Evolutionary conservation across 2,888 invertebrate genomes (phyloP).

Genomic region (Dicranocentrus wangi): DNA sequence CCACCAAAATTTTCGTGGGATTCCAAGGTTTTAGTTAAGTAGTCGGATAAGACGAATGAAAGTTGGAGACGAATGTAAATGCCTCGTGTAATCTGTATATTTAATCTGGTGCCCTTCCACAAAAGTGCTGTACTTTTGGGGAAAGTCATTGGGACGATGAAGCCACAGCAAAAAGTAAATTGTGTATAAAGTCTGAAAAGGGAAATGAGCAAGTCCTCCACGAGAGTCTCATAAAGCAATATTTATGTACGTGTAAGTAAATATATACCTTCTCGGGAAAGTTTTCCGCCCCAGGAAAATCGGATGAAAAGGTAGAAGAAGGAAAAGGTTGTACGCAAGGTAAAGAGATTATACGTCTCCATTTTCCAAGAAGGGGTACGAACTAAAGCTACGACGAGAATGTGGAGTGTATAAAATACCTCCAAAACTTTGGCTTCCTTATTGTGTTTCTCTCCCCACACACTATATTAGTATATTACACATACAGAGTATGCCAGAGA

Average conservation of each 20-base stretch:
- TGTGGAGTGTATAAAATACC: too few species aligned
- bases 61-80: conserved; percentile 16
- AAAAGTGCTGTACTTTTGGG: conserved; percentile 3
- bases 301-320: conserved; percentile 55
- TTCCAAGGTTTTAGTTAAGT: not conserved
- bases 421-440: too few species aligned
- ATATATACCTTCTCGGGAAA: conserved; percentile 29
- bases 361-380: too few species aligned
- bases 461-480: too few species aligned
- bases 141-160: not conserved
- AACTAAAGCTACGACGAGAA: too few species aligned
- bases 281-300: conserved; percentile 44
- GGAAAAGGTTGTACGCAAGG: conserved; percentile 33
- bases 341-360: conserved; percentile 52
- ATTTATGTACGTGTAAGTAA: conserved; percentile 44
- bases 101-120: conserved; percentile 32
- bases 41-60: conserved; percentile 18
- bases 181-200: conserved; percentile 11
- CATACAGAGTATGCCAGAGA: too few species aligned
- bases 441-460: too few species aligned
- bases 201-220: conserved; percentile 32
- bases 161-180: not conserved
- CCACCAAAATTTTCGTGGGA: too few species aligned
- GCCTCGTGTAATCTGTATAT: conserved; percentile 34
- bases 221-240: conserved; percentile 39